These are phyloP conservation scores for Helleia helle DNA, from an alignment of 2,888 invertebrate genomes.

Conservation along the genomic window DNA sequence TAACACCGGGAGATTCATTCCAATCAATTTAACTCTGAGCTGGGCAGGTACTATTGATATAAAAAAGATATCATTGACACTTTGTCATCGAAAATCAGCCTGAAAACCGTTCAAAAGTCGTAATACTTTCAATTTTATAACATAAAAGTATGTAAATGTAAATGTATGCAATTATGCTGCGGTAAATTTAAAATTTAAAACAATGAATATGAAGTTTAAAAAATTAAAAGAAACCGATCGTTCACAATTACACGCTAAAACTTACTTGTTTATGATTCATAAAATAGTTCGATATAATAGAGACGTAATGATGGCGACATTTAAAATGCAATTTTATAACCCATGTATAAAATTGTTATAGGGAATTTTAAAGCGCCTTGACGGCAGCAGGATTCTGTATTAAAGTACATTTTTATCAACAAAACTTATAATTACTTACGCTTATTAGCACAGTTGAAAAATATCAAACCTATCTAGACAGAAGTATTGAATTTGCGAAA, in stretches of 20 bases:
- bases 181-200: neutral
- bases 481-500: no score
- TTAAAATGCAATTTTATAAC: constrained; percentile 2
- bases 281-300: constrained; percentile 5
- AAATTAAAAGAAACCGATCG: neutral
- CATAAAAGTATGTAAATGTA: neutral
- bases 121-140: neutral
- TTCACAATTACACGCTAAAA: constrained; percentile 10
- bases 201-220: constrained; percentile 3
- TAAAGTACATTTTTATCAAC: no score
- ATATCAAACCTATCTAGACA: no score
- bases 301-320: neutral
- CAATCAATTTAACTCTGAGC: constrained; percentile 3
- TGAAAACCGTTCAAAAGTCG: neutral
- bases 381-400: no score
- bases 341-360: neutral
- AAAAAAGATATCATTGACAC: neutral
- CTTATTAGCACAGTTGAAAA: no score
- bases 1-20: neutral
- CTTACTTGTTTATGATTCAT: constrained; percentile 6
- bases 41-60: neutral
- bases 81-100: neutral
- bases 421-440: no score
- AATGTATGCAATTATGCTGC: neutral
- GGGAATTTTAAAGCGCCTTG: no score